These are phyloP conservation scores for Menidia beryllina DNA, from an alignment of 2,113 vertebrate species.

Conservation along the genomic window DNA sequence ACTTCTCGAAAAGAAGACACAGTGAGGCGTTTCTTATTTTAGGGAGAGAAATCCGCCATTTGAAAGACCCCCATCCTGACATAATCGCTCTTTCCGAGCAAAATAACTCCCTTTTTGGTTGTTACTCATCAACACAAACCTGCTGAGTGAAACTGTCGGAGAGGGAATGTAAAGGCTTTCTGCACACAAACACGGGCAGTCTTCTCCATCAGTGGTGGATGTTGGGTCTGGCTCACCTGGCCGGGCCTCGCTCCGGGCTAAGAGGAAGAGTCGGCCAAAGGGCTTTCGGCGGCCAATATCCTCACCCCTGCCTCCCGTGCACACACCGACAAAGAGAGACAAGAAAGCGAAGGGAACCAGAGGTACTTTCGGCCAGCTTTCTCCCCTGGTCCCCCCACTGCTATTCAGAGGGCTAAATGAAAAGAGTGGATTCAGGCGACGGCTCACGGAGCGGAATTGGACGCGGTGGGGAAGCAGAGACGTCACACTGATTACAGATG, in stretches of 20 bases:
- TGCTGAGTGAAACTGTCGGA: too few species aligned
- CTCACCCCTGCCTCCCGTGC: slow-evolving; percentile 10
- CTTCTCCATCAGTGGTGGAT: slow-evolving; percentile 21
- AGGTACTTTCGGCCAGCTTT: slow-evolving; percentile 53
- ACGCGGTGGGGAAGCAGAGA: slow-evolving; percentile 35
- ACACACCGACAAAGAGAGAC: slow-evolving; percentile 19
- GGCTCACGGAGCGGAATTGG: slow-evolving; percentile 58
- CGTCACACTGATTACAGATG: slow-evolving; percentile 69
- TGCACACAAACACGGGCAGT: neutral
- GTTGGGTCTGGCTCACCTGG: slow-evolving; percentile 44
- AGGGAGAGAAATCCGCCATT: too few species aligned
- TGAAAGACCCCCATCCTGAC: too few species aligned
- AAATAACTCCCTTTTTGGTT: too few species aligned
- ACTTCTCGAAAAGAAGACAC: neutral
- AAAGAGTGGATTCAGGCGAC: slow-evolving; percentile 64
- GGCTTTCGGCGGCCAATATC: slow-evolving; percentile 43
- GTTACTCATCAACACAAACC: too few species aligned
- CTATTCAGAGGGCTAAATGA: slow-evolving; percentile 69
- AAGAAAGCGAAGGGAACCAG: slow-evolving; percentile 23
- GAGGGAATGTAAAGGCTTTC: too few species aligned
- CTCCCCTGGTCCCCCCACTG: slow-evolving; percentile 41
- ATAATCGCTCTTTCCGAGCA: too few species aligned
- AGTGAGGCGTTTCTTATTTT: neutral
- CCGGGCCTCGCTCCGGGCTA: slow-evolving; percentile 53
- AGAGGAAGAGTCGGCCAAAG: slow-evolving; percentile 58